Evolutionary conservation across 2,888 invertebrate species (phyloP), one percentile per base, ranked within the genome.

Genomic region (Drosophila pseudotakahashii): DNA sequence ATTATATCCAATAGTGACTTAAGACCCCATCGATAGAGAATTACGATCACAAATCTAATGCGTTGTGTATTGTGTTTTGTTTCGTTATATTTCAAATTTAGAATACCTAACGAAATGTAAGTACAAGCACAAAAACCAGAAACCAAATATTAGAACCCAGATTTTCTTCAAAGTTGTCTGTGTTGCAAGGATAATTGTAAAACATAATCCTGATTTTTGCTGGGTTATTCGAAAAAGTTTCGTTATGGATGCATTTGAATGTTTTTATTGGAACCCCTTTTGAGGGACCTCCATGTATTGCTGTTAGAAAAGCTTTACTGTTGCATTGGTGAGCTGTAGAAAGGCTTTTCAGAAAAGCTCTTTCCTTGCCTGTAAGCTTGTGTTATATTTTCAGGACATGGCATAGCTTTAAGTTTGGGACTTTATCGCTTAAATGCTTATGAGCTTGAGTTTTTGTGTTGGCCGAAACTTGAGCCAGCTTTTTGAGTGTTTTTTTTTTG

Each of bases 31-130:
- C 32, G 47, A 47, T 58, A 47, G 23, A 47, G 47, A 41, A 34
- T 69, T 51, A 37, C 62, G n/a, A 69, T 42, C 41, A 57, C 50
- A 72, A 73, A 68, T 81, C 77, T 88, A 81, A 81, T 81, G 64
- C 69, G 42, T 10, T 74, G 76, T 84, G 68, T 78, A 71, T 84
- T 87, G 85, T 87, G 62, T 81, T 84, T 72, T 88, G 54, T 81
- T 87, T 76, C 73, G 70, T 84, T 78, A 76, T 78, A 72, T 85
- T 88, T 76, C 73, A 78, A 72, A 47, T 88, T 45, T 76, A 88
- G 88, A 81, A 74, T 42, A 55, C 74, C 69, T 79, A 74, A 81
- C 79, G 77, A 81, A 88, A 82, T 76, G 88, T 85, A 88, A 81
- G 81, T 88, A 88, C 67, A 69, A 62, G 23, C 52, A 58, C 30